A percentile compares a stretch with the other conserved stretches of the same genome.
Evolutionary conservation across 2,888 invertebrate species (phyloP).

Genomic region (Caenorhabditis sp.): DNA sequence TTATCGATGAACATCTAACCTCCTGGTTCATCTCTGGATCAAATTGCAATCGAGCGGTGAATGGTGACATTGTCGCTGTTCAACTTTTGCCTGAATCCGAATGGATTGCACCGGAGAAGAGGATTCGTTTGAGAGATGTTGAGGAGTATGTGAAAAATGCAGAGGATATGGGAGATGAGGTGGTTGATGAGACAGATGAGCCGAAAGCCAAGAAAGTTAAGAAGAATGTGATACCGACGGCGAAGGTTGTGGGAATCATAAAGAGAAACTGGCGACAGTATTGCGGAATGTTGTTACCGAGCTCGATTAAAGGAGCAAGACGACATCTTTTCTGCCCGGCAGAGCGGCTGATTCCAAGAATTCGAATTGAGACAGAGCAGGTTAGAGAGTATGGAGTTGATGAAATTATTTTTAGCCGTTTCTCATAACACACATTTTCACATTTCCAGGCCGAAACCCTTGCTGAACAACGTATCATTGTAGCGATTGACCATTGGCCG

Average conservation of each 20-base stretch:
- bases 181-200: conserved; percentile 48
- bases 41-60: conserved; percentile 89
- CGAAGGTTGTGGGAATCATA: conserved; percentile 89
- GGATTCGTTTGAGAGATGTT: conserved; percentile 23
- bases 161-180: conserved; percentile 61
- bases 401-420: background rate
- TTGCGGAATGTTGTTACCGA: conserved; percentile 88
- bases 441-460: conserved; percentile 74
- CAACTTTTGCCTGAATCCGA: conserved; percentile 86
- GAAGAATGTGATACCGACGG: conserved; percentile 76
- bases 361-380: conserved; percentile 81
- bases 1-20: conserved; percentile 78
- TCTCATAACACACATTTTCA: too few species aligned
- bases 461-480: conserved; percentile 81
- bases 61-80: conserved; percentile 89
- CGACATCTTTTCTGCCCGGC: conserved; percentile 92
- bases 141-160: conserved; percentile 48
- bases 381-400: conserved; percentile 12
- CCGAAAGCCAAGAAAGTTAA: conserved; percentile 47
- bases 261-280: conserved; percentile 96
- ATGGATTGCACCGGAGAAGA: conserved; percentile 82
- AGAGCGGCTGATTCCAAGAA: conserved; percentile 89
- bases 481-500: conserved; percentile 96
- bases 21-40: conserved; percentile 75
- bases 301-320: conserved; percentile 69